These are phyloP conservation scores for Xyrauchen texanus DNA, from an alignment of 2,113 vertebrate species.

Conservation along the genomic window DNA sequence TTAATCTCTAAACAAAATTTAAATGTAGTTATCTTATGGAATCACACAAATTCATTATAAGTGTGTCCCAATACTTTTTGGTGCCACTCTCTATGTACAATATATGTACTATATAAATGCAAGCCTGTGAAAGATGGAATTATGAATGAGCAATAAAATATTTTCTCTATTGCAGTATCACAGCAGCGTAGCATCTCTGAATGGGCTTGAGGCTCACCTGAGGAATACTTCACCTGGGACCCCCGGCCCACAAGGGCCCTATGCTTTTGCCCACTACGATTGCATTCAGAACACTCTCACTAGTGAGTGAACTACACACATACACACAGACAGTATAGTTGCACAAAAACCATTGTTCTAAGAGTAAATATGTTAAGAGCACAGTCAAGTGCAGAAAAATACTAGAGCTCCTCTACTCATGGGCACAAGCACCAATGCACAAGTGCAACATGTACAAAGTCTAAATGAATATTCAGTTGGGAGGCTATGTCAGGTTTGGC, in stretches of 20 bases:
- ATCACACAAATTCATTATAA: too few relatives aligned
- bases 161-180: constrained; percentile 79
- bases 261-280: constrained; percentile 87
- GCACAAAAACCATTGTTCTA: too few relatives aligned
- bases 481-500: too few relatives aligned
- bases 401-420: too few relatives aligned
- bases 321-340: not conserved
- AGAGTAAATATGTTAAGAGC: not conserved
- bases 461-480: not conserved
- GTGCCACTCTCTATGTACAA: too few relatives aligned
- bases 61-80: too few relatives aligned
- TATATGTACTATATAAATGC: too few relatives aligned
- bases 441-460: not conserved
- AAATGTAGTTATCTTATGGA: too few relatives aligned
- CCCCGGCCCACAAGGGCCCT: constrained; percentile 60
- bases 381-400: not conserved
- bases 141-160: too few relatives aligned
- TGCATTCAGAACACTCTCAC: constrained; percentile 83
- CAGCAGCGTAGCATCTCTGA: constrained; percentile 93
- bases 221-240: constrained; percentile 73
- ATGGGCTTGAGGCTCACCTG: constrained; percentile 93
- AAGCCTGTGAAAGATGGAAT: too few relatives aligned
- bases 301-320: constrained; percentile 68
- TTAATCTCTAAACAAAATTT: too few relatives aligned
- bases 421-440: too few relatives aligned